Evolutionary conservation across 2,113 vertebrate species (phyloP), one percentile per base, ranked within the genome.

Genomic region (Thunnus thynnus): DNA sequence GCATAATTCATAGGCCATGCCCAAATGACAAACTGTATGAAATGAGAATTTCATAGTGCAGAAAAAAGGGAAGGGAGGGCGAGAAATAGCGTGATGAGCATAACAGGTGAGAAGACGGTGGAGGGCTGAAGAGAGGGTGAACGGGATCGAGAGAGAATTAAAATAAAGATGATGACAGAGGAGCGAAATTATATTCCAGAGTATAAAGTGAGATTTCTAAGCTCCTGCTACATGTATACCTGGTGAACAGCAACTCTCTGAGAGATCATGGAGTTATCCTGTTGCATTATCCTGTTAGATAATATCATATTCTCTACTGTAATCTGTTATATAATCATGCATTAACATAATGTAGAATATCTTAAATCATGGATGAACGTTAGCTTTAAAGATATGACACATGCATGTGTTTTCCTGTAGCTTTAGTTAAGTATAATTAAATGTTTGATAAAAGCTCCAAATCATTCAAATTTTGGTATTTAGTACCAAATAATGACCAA

Each of bases 21-120:
- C 95, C 95, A 89, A 95, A 95, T 96, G 95, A 96, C 96, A 97
- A 97, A 97, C 93, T 96, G 95, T 96, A 94, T 95, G 96, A 97
- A 97, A 97, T 97, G 96, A 96, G 95, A 97, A 97, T 97, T 97
- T 97, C 96, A 98, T 94, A 97, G 96, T 55, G 71, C 93, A 95
- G 95, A 95, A 94, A 93, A 94, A 36, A 7, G 96, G 93, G 72
- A 68, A 68, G 54, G 62, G 76, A 75, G 81, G 70, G 80, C 5
- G 32, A 70, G 74, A 72, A 62, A 76, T 65, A 76, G 84, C 65
- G 54, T 51, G 86, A 85, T 51, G 82, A 87, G 78, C 57, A 25
- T 25, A 72, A 83, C 80, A 55, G 84, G 82, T 88, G 25, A 81
- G 71, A 82, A 54, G 83, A 71, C 73, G 88, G 91, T 90, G 92